Percentiles rank a stretch among this genome's conserved stretches.
Conservation (phyloP, 92 coral and sea anemone species). For the Epizoanthus stellaris region DNA sequence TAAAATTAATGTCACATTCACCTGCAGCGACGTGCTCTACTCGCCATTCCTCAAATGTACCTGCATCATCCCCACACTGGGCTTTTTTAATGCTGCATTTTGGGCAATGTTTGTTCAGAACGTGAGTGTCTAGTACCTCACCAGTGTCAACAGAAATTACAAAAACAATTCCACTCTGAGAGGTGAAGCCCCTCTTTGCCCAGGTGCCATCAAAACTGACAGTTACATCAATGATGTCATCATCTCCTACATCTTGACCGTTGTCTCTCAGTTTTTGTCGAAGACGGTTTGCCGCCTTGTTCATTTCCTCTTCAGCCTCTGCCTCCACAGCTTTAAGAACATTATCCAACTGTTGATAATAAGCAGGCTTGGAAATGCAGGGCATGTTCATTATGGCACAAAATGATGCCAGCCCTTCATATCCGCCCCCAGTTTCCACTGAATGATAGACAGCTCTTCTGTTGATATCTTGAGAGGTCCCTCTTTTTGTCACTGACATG, state of each 20-base stretch:
- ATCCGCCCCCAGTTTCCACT: background rate
- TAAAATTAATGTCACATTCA: slow-evolving; percentile 48
- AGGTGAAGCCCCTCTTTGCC: slow-evolving; percentile 7
- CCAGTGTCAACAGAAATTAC: background rate
- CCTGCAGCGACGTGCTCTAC: too few relatives aligned
- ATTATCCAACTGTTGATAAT: too few relatives aligned
- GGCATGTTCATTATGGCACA: too few relatives aligned
- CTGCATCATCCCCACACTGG: slow-evolving; percentile 22
- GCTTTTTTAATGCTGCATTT: slow-evolving; percentile 18
- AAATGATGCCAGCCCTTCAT: too few relatives aligned
- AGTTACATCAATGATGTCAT: too few relatives aligned
- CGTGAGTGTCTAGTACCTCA: background rate
- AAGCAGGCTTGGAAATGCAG: too few relatives aligned
- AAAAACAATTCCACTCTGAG: slow-evolving; percentile 16
- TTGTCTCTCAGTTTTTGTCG: too few relatives aligned
- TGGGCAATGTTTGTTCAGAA: slow-evolving; percentile 9
- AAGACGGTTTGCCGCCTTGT: too few relatives aligned
- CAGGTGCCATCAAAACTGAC: background rate
- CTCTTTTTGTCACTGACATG: slow-evolving; percentile 13
- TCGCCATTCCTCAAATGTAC: background rate
- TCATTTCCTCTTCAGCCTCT: too few relatives aligned
- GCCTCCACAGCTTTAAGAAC: background rate
- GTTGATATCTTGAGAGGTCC: slow-evolving; percentile 22
- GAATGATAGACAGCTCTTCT: slow-evolving; percentile 25
- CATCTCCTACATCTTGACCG: too few relatives aligned